These are phyloP conservation scores for Penaeus vannamei DNA, from an alignment of 1,140 invertebrate genomes.

Conservation along the genomic window DNA sequence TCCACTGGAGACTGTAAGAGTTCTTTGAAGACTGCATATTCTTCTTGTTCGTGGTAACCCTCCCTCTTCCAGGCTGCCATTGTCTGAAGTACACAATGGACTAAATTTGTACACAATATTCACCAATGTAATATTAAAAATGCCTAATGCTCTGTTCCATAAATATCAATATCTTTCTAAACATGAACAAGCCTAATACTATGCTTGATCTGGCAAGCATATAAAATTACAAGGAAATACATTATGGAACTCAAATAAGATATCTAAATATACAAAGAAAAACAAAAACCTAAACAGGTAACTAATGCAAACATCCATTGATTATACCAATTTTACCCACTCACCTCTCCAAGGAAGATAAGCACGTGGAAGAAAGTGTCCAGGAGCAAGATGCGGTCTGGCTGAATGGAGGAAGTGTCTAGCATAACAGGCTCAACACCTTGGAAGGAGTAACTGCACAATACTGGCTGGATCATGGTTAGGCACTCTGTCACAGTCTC, in stretches of 20 bases:
- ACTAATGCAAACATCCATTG: background rate
- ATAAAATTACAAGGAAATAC: background rate
- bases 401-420: constrained; percentile 97
- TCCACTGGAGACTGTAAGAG: constrained; percentile 95
- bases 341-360: constrained; percentile 98
- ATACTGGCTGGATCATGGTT: constrained; percentile 99
- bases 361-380: constrained; percentile 99
- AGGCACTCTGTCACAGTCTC: constrained; percentile 98
- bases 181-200: too few relatives aligned
- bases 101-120: background rate
- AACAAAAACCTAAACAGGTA: constrained; percentile 15
- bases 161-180: constrained; percentile 28
- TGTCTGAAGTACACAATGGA: constrained; percentile 77
- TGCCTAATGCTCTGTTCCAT: background rate
- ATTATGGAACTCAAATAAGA: background rate
- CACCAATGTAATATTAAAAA: too few relatives aligned
- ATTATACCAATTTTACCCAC: background rate
- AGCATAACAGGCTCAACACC: constrained; percentile 97
- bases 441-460: constrained; percentile 98
- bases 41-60: constrained; percentile 95
- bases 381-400: constrained; percentile 98
- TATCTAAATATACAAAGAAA: background rate
- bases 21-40: constrained; percentile 98
- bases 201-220: too few relatives aligned
- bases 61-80: constrained; percentile 96